A percentile compares a stretch with the other conserved stretches of the same genome.
Evolutionary conservation across 2,113 vertebrate species (phyloP).

Genomic region (Gallinago paraguaiae): DNA sequence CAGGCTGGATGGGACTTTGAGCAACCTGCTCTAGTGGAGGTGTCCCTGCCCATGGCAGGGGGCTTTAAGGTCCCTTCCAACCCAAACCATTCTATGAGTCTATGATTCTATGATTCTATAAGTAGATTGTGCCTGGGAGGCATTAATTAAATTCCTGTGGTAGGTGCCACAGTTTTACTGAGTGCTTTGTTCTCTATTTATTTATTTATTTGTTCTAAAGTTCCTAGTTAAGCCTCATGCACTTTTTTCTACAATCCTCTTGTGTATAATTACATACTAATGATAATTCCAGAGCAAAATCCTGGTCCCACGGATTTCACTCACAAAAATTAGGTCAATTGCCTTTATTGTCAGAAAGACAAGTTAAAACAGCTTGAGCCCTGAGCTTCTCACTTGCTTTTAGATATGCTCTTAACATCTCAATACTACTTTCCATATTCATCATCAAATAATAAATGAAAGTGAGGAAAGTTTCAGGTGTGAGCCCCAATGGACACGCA

Average conservation of each 20-base stretch:
- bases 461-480: neutral
- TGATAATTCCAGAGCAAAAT: slow-evolving; percentile 14
- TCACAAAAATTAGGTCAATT: slow-evolving; percentile 24
- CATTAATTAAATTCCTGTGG: slow-evolving; percentile 1
- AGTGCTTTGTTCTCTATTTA: slow-evolving; percentile 16
- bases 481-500: neutral
- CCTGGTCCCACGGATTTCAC: neutral
- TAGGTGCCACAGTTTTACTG: neutral
- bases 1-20: too few relatives aligned
- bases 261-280: slow-evolving; percentile 12
- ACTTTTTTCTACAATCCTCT: neutral
- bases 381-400: neutral
- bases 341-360: neutral
- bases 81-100: too few relatives aligned
- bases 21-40: too few relatives aligned
- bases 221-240: slow-evolving; percentile 5
- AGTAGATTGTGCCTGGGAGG: neutral
- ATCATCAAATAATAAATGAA: neutral
- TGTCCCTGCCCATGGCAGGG: too few relatives aligned
- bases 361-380: neutral
- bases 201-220: slow-evolving; percentile 9
- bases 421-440: neutral
- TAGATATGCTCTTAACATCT: neutral
- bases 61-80: too few relatives aligned
- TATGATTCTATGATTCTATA: neutral